Evolutionary conservation across 35 echinoderm and acorn worm species (phyloP).

Genomic region (Ptychodera flava): DNA sequence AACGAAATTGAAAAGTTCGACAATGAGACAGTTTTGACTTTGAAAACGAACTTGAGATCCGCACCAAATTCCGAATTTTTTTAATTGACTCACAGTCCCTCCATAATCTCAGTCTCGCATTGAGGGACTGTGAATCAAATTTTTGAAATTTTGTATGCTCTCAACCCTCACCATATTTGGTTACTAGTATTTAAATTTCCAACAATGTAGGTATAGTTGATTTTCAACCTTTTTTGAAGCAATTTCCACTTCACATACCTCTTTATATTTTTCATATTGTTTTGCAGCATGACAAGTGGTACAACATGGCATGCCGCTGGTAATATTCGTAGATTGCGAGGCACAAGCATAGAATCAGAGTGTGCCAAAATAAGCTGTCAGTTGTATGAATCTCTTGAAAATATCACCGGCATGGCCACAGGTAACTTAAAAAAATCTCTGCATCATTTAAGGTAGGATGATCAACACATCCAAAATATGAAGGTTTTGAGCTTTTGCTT

Average conservation of each 20-base stretch:
- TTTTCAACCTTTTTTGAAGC: not conserved
- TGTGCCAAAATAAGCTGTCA: slow-evolving; percentile 40
- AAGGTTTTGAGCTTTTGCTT: too few species aligned
- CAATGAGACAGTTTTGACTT: too few species aligned
- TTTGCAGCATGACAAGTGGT: slow-evolving; percentile 64
- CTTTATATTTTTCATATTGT: not conserved
- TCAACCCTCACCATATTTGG: too few species aligned
- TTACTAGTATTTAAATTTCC: too few species aligned
- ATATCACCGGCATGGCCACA: slow-evolving; percentile 70
- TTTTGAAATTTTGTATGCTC: too few species aligned
- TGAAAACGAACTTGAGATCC: too few species aligned
- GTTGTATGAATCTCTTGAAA: slow-evolving; percentile 55
- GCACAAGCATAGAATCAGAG: slow-evolving; percentile 4
- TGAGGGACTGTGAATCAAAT: too few species aligned
- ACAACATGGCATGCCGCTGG: slow-evolving; percentile 94
- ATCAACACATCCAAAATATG: too few species aligned
- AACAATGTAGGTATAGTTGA: not conserved
- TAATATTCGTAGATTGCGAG: slow-evolving; percentile 31
- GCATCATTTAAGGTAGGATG: too few species aligned
- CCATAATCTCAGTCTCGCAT: not conserved
- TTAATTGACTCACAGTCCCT: not conserved
- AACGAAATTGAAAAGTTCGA: too few species aligned
- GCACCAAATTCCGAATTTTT: too few species aligned
- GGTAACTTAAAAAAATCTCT: too few species aligned
- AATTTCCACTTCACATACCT: not conserved